A percentile compares a stretch with the other conserved stretches of the same genome.
Conservation (phyloP, 2,797 vertebrate species). For the Ficedula albicollis region DNA sequence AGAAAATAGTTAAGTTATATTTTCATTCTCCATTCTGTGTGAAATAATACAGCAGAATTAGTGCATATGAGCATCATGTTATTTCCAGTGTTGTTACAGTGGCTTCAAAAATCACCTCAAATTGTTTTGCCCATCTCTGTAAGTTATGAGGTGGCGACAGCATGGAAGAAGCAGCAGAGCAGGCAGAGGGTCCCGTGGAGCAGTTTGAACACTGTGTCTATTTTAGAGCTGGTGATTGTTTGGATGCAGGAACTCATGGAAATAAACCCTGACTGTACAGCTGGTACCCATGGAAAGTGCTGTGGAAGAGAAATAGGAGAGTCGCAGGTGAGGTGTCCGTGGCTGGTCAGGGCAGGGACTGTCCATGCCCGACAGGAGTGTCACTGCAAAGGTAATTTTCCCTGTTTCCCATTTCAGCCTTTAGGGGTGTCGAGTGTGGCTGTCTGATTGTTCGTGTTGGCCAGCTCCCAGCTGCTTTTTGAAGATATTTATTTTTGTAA, state of each 20-base stretch:
- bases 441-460: conserved; percentile 2
- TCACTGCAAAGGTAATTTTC: background rate
- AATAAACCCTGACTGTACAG: background rate
- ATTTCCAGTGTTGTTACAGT: background rate
- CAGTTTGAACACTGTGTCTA: background rate
- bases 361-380: background rate
- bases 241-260: background rate
- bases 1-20: conserved; percentile 7
- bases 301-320: background rate
- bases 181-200: background rate
- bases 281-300: background rate
- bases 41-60: background rate
- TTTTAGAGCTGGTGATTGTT: background rate
- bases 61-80: background rate
- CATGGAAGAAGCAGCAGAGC: background rate
- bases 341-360: background rate
- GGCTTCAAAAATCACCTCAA: background rate
- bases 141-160: background rate
- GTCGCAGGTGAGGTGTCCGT: background rate
- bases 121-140: background rate
- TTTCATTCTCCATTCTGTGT: background rate
- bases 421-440: background rate
- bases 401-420: background rate
- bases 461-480: conserved; percentile 51
- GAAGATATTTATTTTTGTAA: conserved; percentile 72